A percentile compares a stretch with the other conserved stretches of the same genome.
phyloP scores from a whole-genome alignment of 2,113 vertebrate species.

The Chascanopsetta lugubris region DNA sequence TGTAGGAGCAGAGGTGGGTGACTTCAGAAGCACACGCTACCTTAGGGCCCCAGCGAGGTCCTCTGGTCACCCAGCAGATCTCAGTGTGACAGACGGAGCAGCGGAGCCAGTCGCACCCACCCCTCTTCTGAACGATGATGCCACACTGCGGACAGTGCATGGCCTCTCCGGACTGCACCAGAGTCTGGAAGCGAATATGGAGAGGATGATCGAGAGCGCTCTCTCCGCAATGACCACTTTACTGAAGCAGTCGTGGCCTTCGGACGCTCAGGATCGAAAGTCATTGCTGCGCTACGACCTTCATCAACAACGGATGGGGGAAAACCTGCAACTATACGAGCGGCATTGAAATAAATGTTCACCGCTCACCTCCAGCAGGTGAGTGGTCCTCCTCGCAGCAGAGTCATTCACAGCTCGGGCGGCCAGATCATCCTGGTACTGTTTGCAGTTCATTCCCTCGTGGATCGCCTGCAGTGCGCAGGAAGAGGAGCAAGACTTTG shows the following conservation, averaged over 20 bases:
- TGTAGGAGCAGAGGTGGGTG: background rate
- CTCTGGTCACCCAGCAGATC: constrained; percentile 97
- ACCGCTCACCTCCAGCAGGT: constrained; percentile 82
- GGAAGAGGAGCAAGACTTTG: background rate
- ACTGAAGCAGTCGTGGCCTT: too few relatives aligned
- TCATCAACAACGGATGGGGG: too few relatives aligned
- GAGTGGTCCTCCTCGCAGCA: constrained; percentile 83
- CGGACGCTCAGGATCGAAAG: too few relatives aligned
- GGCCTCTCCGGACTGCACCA: constrained; percentile 88
- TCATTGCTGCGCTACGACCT: too few relatives aligned
- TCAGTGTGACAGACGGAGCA: constrained; percentile 94
- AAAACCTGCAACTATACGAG: too few relatives aligned
- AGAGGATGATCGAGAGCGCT: too few relatives aligned
- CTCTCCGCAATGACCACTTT: too few relatives aligned
- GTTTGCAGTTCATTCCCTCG: constrained; percentile 85
- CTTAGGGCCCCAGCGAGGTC: constrained; percentile 89
- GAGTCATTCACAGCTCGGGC: constrained; percentile 81
- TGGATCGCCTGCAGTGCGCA: constrained; percentile 81
- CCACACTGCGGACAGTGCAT: constrained; percentile 92
- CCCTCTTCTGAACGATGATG: constrained; percentile 94
- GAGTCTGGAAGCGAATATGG: too few relatives aligned
- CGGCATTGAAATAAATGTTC: too few relatives aligned
- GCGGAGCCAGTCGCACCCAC: constrained; percentile 94
- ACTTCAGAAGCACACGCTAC: constrained; percentile 65
- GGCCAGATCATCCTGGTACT: constrained; percentile 86